phyloP scores from a whole-genome alignment of 2,797 vertebrate species.

The Melanotaenia parkinsoni region DNA sequence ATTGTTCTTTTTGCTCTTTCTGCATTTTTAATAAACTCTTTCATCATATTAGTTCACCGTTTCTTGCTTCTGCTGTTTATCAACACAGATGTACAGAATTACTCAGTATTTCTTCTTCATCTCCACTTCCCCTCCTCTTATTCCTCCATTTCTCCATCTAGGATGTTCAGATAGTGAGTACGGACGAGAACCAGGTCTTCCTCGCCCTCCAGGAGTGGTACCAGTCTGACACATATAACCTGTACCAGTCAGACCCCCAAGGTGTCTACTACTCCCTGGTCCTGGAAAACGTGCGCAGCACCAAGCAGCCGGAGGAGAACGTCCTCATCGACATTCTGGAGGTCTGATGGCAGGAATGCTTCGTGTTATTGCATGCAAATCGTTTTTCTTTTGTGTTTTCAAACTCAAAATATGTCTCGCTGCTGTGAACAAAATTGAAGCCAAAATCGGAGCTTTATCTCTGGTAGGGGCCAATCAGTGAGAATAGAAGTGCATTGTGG shows the following conservation, averaged over 20 bases:
- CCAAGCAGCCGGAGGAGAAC: conserved; percentile 92
- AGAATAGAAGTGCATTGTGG: no score
- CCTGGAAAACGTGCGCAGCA: conserved; percentile 93
- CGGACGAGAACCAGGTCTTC: conserved; percentile 94
- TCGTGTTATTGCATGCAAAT: neutral
- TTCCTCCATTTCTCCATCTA: conserved; percentile 55
- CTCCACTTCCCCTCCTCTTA: neutral
- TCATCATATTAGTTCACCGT: neutral
- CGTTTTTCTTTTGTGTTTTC: neutral
- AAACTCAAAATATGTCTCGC: neutral
- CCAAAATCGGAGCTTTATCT: neutral
- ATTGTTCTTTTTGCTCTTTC: no score
- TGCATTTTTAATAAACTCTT: no score
- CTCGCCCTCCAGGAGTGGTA: conserved; percentile 97
- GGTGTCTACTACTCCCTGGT: conserved; percentile 90
- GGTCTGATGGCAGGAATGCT: conserved; percentile 75
- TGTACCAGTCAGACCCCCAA: conserved; percentile 93
- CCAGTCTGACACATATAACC: conserved; percentile 94
- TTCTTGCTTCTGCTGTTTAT: neutral
- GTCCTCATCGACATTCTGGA: conserved; percentile 94
- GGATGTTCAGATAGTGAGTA: conserved; percentile 96
- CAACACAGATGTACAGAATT: conserved; percentile 9
- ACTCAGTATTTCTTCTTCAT: neutral
- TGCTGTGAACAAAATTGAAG: neutral
- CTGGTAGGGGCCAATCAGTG: no score